Conservation (phyloP, 2,797 vertebrate genomes). For the Myripristis murdjan region DNA sequence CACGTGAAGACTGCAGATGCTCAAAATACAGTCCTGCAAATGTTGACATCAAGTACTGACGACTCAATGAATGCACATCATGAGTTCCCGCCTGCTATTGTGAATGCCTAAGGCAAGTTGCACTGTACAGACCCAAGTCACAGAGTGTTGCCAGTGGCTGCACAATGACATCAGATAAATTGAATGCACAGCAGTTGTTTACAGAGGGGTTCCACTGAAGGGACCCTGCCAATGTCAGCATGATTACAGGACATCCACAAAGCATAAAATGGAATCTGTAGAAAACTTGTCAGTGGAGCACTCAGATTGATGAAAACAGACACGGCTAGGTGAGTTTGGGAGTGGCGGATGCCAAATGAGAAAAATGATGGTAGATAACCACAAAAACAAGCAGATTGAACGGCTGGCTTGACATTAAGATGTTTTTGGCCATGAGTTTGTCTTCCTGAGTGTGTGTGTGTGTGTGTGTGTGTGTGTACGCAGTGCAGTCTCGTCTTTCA, state of each 20-base stretch:
- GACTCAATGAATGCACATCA: slow-evolving; percentile 18
- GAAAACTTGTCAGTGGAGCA: slow-evolving; percentile 51
- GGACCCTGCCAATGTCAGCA: slow-evolving; percentile 44
- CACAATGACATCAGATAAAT: slow-evolving; percentile 42
- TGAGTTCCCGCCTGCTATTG: slow-evolving; percentile 23
- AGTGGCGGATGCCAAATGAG: slow-evolving; percentile 48
- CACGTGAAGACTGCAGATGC: slow-evolving; percentile 27
- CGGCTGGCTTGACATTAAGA: slow-evolving; percentile 29
- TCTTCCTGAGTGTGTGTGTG: slow-evolving; percentile 13
- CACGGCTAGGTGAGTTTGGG: slow-evolving; percentile 47
- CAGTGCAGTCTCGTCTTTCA: slow-evolving; percentile 28
- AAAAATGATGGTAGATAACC: slow-evolving; percentile 41
- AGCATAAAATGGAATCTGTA: slow-evolving; percentile 49
- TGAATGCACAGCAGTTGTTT: slow-evolving; percentile 46
- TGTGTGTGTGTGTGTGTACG: too few relatives aligned
- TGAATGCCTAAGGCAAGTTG: slow-evolving; percentile 2
- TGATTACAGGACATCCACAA: slow-evolving; percentile 59
- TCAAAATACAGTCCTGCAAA: slow-evolving; percentile 41
- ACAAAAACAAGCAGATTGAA: slow-evolving; percentile 26
- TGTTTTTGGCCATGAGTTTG: slow-evolving; percentile 22
- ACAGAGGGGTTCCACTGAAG: slow-evolving; percentile 29
- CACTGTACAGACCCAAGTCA: background rate
- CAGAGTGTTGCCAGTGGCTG: slow-evolving; percentile 12
- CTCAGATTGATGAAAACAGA: slow-evolving; percentile 58
- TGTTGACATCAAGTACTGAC: slow-evolving; percentile 39